Evolutionary conservation across 2,888 invertebrate genomes (phyloP).

Genomic region (Philhelius pedissequus): DNA sequence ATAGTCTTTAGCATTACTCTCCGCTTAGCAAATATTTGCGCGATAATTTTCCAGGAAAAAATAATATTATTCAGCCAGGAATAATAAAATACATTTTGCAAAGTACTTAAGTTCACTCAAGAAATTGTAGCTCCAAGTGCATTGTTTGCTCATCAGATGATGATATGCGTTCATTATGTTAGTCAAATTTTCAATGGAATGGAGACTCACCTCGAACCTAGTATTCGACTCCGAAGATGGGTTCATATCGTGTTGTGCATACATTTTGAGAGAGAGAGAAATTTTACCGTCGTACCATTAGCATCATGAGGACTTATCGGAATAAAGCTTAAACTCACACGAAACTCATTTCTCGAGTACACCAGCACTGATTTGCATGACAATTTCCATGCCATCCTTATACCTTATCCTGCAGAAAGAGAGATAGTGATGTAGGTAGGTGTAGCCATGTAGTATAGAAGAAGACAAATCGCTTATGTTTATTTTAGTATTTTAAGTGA

Average conservation of each 20-base stretch:
- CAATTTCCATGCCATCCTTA: too few relatives aligned
- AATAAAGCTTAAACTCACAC: background rate
- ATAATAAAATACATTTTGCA: background rate
- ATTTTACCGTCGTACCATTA: background rate
- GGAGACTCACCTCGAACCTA: background rate
- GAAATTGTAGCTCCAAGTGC: background rate
- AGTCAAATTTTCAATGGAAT: constrained; percentile 13
- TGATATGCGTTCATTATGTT: background rate
- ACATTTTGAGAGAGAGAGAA: background rate
- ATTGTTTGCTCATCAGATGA: too few relatives aligned
- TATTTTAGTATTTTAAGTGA: constrained; percentile 63
- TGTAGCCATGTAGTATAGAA: background rate
- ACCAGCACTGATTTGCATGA: constrained; percentile 52
- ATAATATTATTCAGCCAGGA: constrained; percentile 12
- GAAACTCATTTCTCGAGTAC: background rate
- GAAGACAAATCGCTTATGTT: constrained; percentile 64
- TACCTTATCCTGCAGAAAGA: background rate
- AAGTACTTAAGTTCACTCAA: background rate
- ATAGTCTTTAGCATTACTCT: constrained; percentile 10
- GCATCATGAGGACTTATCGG: background rate
- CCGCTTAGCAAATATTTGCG: constrained; percentile 30
- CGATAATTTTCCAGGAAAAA: constrained; percentile 30
- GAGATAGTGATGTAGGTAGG: background rate
- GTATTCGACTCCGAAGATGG: background rate
- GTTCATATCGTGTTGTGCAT: background rate